These are phyloP conservation scores for Eilema caniola DNA, from an alignment of 2,888 invertebrate species.

Conservation along the genomic window DNA sequence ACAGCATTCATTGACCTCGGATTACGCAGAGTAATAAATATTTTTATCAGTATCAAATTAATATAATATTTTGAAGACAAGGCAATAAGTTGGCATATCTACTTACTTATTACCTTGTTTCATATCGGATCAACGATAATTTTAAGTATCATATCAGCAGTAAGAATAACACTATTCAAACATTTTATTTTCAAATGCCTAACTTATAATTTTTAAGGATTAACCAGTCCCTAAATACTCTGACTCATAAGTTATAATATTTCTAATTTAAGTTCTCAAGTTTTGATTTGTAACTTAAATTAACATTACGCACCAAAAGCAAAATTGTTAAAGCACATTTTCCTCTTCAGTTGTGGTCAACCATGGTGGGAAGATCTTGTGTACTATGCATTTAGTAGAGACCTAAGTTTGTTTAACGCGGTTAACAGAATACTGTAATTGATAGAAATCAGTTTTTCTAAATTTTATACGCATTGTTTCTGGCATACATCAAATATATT, in stretches of 20 bases:
- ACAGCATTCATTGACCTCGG: slow-evolving; percentile 14
- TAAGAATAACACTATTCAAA: neutral
- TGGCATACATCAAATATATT: neutral
- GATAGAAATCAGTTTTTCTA: neutral
- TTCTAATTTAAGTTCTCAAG: neutral
- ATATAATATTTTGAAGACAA: slow-evolving; percentile 36
- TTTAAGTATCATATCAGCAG: slow-evolving; percentile 1
- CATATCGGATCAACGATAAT: neutral
- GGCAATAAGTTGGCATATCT: slow-evolving; percentile 19
- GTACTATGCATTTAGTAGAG: too few relatives aligned
- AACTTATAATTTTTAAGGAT: too few relatives aligned
- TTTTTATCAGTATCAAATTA: slow-evolving; percentile 17
- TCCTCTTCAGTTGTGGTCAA: neutral
- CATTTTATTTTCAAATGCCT: neutral
- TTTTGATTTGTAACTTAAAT: neutral
- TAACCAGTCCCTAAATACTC: neutral
- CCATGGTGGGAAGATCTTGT: neutral
- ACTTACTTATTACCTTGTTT: neutral
- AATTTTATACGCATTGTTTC: neutral
- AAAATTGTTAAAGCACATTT: too few relatives aligned
- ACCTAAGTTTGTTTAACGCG: too few relatives aligned
- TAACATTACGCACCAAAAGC: neutral
- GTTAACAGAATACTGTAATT: neutral
- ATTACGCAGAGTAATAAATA: slow-evolving; percentile 7
- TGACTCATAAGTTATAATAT: neutral